Evolutionary conservation across 1,140 invertebrate species (phyloP), one percentile per base, ranked within the genome.

Genomic region (Idris sp.): DNA sequence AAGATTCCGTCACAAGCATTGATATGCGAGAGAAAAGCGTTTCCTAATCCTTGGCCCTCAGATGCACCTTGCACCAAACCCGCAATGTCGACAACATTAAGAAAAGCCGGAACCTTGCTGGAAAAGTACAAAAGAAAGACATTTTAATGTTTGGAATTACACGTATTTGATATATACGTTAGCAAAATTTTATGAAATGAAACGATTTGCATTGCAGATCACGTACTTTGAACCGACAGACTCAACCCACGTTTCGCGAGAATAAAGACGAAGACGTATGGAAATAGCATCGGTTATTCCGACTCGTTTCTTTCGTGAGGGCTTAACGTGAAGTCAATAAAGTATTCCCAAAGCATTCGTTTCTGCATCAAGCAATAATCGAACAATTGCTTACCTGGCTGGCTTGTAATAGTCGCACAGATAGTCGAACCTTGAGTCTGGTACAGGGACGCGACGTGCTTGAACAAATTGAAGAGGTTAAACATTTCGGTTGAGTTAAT

Each of bases 1-100:
- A 99, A 99, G 74, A 99, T 94, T n/a, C 97, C 97, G 88, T 99
- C 98, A 85, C 98, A 99, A 4, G 97, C 98, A 84, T 93, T 96
- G 79, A 99, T 99, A 87, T 99, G 97, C 2, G 98, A 98, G 2
- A 99, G 90, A 86, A 99, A 99, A 64, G 96, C 97, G 87, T 99
- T 99, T 80, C 98, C 98, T 10, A 99, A 88, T 1, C 98, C 98
- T 88, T 99, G 96, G 0, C 98, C 98, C 86, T 99, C 97, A 10
- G 96, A 93, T 2, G 98, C 98, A 28, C 98, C 98, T 83, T 98
- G 98, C 2, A 99, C 98, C 44, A 99, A 88, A 4, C 98, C 98
- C 40, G 98, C 98, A 81, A 99, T 99, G 83, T 99, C 98, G 4
- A 98, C 96, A 13, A 99, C 93, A 83, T 98, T 99, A 38, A 99